A percentile compares a stretch with the other conserved stretches of the same genome.
These are phyloP conservation scores for Enteromius treurensis DNA, from an alignment of 2,797 vertebrate species.

Conservation along the genomic window DNA sequence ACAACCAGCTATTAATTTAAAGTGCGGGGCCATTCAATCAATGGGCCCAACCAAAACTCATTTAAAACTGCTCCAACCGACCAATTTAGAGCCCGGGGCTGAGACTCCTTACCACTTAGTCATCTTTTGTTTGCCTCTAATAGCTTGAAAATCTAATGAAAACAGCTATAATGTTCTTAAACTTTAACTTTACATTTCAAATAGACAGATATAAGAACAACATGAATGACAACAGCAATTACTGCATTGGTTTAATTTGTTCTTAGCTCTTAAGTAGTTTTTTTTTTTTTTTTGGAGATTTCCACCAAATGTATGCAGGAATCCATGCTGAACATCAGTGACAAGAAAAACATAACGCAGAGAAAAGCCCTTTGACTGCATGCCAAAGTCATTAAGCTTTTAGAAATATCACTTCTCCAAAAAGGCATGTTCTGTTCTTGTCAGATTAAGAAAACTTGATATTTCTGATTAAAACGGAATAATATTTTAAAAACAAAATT, in stretches of 20 bases:
- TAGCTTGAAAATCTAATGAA: slow-evolving; percentile 28
- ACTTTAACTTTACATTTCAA: neutral
- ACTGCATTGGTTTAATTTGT: neutral
- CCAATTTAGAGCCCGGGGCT: slow-evolving; percentile 55
- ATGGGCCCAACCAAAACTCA: slow-evolving; percentile 63
- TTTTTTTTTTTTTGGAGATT: neutral
- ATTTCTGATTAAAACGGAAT: neutral
- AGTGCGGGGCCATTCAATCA: slow-evolving; percentile 68
- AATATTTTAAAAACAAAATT: neutral
- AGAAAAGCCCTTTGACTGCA: neutral
- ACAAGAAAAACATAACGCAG: neutral
- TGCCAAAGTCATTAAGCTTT: slow-evolving; percentile 13
- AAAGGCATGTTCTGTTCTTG: neutral
- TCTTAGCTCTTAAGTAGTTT: neutral
- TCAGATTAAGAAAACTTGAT: slow-evolving; percentile 7
- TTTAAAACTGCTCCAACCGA: slow-evolving; percentile 62
- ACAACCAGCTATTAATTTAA: slow-evolving; percentile 66
- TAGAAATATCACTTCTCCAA: neutral
- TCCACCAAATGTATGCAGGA: neutral
- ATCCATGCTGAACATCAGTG: neutral
- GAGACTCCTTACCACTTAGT: slow-evolving; percentile 48
- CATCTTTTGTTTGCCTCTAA: slow-evolving; percentile 48
- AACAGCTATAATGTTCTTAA: slow-evolving; percentile 14
- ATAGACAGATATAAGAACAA: neutral
- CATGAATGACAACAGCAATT: too few relatives aligned